Base-by-base conservation (phyloP, 2,888 invertebrate species). In the Cephus runcator region DNA sequence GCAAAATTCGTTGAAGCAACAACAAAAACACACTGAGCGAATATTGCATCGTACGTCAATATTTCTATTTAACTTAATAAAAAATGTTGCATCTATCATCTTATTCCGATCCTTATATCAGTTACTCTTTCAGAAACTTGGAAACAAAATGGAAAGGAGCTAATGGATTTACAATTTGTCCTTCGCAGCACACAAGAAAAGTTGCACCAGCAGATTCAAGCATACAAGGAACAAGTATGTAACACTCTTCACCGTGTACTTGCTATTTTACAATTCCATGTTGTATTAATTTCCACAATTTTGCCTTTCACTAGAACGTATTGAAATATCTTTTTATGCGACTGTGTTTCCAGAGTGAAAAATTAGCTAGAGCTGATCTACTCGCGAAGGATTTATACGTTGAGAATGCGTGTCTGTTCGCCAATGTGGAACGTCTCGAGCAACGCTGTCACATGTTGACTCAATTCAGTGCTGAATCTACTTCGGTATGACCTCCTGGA, bases 341-440 rank as follows among this genome's bases (percentile, higher is more conserved):
- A 23, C 73, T 81, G 78, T 78, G 81, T 79, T 85, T 84, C 34
- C 93, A 95, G 92, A 92, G 93, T 77, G 95, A 96, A 87, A 94
- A 95, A 83, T 92, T 97, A 79, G 94, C 95, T 69, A 94, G 94
- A 87, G 95, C 96, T 30, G 97, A 97, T 91, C 90, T 95, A 86
- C 93, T 97, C 73, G 95, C 96, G 34, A 96, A 96, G 92, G 97
- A 97, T 88, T 93, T 97, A 81, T 97, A 95, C 92, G 94, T 97
- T 76, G 97, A 97, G 92, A 97, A 97, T 92, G 95, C 97, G 77
- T 95, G 96, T 90, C 93, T 97, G 79, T 93, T 94, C 79, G 95
- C 95, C 33, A 94, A 94, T 77, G 92, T 94, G 33, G 93, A 94
- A 88, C 92, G 93, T 79, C 90, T 94, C 40, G 93, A 94, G 87